A percentile compares a stretch with the other conserved stretches of the same genome.
Conservation (phyloP, 92 coral and sea anemone genomes). For the Virgularia gustaviana region DNA sequence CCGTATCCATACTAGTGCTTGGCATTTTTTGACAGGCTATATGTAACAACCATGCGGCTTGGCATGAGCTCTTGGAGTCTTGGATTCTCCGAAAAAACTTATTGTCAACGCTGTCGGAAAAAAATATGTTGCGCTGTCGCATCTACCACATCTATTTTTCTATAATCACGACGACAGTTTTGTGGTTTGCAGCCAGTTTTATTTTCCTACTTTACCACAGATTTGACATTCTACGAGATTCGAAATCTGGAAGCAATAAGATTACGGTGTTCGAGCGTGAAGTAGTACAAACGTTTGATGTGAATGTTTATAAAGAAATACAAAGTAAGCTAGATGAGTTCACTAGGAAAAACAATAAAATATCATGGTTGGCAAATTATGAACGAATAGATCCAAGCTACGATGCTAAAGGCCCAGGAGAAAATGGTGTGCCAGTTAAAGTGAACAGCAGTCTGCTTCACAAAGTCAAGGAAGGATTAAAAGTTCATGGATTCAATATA, state of each 20-base stretch:
- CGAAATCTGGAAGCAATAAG: not conserved
- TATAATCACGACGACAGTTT: not conserved
- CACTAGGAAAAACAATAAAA: not conserved
- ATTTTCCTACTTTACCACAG: slow-evolving; percentile 21
- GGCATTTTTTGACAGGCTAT: not conserved
- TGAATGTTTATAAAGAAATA: not conserved
- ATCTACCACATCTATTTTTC: not conserved
- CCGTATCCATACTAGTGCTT: no score
- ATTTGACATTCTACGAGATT: not conserved
- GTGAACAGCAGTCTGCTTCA: slow-evolving; percentile 60
- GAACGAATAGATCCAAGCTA: slow-evolving; percentile 72
- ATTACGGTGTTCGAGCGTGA: not conserved
- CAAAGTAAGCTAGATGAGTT: not conserved
- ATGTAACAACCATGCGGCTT: not conserved
- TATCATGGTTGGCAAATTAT: slow-evolving; percentile 44
- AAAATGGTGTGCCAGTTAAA: slow-evolving; percentile 58
- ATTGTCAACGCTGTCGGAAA: not conserved
- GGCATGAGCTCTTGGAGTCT: not conserved
- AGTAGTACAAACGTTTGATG: no score
- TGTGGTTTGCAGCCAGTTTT: slow-evolving; percentile 25
- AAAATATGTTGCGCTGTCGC: slow-evolving; percentile 11
- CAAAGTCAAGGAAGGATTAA: slow-evolving; percentile 76
- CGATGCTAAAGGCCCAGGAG: slow-evolving; percentile 86
- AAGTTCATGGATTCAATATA: slow-evolving; percentile 71
- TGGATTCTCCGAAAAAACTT: not conserved